A percentile compares a stretch with the other conserved stretches of the same genome.
These are phyloP conservation scores for Trichoplax adhaerens DNA, from an alignment of 37 sponge, comb jelly and placozoan genomes.

Conservation along the genomic window DNA sequence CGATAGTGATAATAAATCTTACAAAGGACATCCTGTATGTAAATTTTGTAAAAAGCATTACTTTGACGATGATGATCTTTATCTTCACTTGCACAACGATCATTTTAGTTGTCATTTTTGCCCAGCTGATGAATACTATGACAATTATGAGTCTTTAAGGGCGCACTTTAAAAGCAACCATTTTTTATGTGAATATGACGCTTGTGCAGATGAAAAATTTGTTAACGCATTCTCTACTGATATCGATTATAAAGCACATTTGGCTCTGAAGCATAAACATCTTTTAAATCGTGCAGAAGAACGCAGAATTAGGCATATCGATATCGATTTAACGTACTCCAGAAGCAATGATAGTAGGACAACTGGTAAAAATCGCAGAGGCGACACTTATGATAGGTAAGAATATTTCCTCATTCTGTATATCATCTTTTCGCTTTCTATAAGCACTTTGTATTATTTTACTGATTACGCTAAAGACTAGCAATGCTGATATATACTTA, in stretches of 20 bases:
- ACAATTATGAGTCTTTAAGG: slow-evolving; percentile 18
- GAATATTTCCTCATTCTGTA: too few relatives aligned
- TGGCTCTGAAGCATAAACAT: slow-evolving; percentile 29
- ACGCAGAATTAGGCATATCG: neutral
- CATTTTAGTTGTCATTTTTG: slow-evolving; percentile 92
- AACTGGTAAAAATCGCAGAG: too few relatives aligned
- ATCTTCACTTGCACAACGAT: slow-evolving; percentile 45
- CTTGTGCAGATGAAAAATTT: slow-evolving; percentile 40
- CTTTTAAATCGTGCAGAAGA: neutral
- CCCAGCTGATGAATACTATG: slow-evolving; percentile 60
- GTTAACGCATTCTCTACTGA: slow-evolving; percentile 51
- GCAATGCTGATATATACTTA: too few relatives aligned
- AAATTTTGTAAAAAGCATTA: slow-evolving; percentile 68
- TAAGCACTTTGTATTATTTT: too few relatives aligned
- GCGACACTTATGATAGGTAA: too few relatives aligned
- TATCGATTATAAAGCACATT: slow-evolving; percentile 63
- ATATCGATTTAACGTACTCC: neutral
- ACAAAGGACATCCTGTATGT: slow-evolving; percentile 80
- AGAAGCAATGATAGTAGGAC: neutral
- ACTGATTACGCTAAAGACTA: too few relatives aligned
- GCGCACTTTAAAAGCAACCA: slow-evolving; percentile 57
- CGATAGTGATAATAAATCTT: slow-evolving; percentile 39
- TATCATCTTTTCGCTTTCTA: too few relatives aligned
- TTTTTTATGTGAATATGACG: slow-evolving; percentile 66
- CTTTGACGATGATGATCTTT: slow-evolving; percentile 65